Conservation (phyloP, 1,140 invertebrate species). For the Zaprionus vittiger region DNA sequence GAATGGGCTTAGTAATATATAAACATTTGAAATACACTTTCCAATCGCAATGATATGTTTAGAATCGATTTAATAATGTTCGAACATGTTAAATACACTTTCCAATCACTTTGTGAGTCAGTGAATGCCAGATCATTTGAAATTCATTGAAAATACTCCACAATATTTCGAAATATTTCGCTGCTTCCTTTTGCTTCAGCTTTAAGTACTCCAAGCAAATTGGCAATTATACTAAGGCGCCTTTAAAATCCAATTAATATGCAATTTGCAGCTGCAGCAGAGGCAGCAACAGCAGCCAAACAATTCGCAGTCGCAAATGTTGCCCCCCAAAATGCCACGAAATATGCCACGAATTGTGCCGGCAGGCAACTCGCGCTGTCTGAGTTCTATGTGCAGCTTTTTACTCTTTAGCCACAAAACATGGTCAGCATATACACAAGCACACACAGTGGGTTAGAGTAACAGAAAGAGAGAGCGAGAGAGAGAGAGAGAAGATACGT, state of each 20-base stretch:
- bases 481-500: neutral
- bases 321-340: conserved; percentile 34
- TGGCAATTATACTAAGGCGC: neutral
- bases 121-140: neutral
- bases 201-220: neutral
- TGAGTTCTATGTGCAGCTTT: conserved; percentile 29
- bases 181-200: neutral
- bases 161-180: too few relatives aligned
- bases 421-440: conserved; percentile 15
- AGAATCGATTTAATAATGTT: too few relatives aligned
- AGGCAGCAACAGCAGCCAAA: neutral
- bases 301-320: conserved; percentile 7
- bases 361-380: conserved; percentile 21
- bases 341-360: conserved; percentile 31
- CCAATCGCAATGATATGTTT: too few relatives aligned
- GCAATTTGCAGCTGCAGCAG: conserved; percentile 24
- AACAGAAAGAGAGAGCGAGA: neutral
- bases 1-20: too few relatives aligned
- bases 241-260: conserved; percentile 47
- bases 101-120: too few relatives aligned
- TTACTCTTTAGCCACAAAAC: conserved; percentile 20
- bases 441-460: neutral
- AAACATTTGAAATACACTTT: too few relatives aligned
- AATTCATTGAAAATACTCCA: too few relatives aligned
- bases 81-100: too few relatives aligned